Conservation (phyloP, 1,140 invertebrate species). For the Drosophila parvula region DNA sequence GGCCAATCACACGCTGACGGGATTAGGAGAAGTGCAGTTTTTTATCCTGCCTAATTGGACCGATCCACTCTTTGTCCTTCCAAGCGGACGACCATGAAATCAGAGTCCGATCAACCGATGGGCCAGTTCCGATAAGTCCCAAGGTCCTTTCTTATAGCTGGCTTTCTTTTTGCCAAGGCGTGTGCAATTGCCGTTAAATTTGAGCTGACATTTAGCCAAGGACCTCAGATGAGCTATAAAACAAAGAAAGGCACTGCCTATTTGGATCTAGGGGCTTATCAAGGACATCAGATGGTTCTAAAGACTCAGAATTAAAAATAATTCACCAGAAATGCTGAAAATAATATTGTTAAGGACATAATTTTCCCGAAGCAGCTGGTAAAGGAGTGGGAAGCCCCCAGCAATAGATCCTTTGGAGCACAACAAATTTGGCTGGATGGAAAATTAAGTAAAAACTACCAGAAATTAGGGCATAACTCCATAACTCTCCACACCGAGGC, state of each 20-base stretch:
- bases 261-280: neutral
- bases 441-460: slow-evolving; percentile 61
- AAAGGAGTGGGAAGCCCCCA: slow-evolving; percentile 2
- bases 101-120: slow-evolving; percentile 37
- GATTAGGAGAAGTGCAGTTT: slow-evolving; percentile 65
- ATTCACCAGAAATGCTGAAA: neutral
- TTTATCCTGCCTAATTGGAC: slow-evolving; percentile 70
- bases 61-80: slow-evolving; percentile 36
- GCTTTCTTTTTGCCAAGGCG: slow-evolving; percentile 26
- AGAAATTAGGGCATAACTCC: slow-evolving; percentile 69
- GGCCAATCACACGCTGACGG: slow-evolving; percentile 78
- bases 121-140: slow-evolving; percentile 20
- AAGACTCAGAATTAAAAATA: neutral
- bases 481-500: slow-evolving; percentile 33
- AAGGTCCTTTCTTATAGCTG: slow-evolving; percentile 19
- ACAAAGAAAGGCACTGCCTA: neutral
- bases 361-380: slow-evolving; percentile 7
- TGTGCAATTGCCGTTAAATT: slow-evolving; percentile 74
- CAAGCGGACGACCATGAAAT: slow-evolving; percentile 67
- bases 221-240: neutral
- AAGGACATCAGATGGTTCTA: neutral
- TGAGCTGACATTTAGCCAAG: slow-evolving; percentile 50
- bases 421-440: slow-evolving; percentile 50
- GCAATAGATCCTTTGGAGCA: slow-evolving; percentile 17
- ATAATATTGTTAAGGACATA: neutral